Conservation (phyloP, 2,888 invertebrate genomes). For the Heliconius hortense region DNA sequence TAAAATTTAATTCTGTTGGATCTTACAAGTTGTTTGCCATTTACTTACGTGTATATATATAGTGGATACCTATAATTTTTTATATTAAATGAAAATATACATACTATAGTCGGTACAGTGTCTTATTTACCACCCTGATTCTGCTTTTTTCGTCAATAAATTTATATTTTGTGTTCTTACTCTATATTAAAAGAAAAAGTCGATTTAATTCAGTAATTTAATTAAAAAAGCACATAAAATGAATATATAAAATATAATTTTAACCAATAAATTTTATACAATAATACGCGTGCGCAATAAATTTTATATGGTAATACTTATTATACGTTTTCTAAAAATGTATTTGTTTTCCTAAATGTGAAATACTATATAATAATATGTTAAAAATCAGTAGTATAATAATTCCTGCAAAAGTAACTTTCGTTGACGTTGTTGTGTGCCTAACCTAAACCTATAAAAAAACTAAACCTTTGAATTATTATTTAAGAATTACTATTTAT, state of each 20-base stretch:
- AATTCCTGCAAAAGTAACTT: too few relatives aligned
- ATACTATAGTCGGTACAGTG: conserved; percentile 46
- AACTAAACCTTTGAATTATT: neutral
- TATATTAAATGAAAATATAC: conserved; percentile 74
- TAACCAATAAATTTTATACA: neutral
- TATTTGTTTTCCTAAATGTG: too few relatives aligned
- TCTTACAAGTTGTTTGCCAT: conserved; percentile 72
- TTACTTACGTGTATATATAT: conserved; percentile 78
- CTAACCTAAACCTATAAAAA: neutral
- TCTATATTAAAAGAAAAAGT: too few relatives aligned
- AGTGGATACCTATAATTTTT: conserved; percentile 76
- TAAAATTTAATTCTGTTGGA: conserved; percentile 53
- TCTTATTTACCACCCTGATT: conserved; percentile 39
- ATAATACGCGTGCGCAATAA: neutral
- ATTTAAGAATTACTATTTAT: too few relatives aligned
- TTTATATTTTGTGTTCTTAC: too few relatives aligned
- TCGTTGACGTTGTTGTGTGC: too few relatives aligned
- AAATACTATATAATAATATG: too few relatives aligned
- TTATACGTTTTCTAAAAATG: too few relatives aligned
- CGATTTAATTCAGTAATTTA: too few relatives aligned
- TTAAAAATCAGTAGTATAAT: too few relatives aligned
- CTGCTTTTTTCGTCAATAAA: too few relatives aligned
- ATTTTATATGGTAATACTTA: neutral
- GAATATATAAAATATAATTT: neutral
- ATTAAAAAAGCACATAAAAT: too few relatives aligned